phyloP scores from a whole-genome alignment of 2,797 vertebrate genomes.

The Leuciscus waleckii region DNA sequence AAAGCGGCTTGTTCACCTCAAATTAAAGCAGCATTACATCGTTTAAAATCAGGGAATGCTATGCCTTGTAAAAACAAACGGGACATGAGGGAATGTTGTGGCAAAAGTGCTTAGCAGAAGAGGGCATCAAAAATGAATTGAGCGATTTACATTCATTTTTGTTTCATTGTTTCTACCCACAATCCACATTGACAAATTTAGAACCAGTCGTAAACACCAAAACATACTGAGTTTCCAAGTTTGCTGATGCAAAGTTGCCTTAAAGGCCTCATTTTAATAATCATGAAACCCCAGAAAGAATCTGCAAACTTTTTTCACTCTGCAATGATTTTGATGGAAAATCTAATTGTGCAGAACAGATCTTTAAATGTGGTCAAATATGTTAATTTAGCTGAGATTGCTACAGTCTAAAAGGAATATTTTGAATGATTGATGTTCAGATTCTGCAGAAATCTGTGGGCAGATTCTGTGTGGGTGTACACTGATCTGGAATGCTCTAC shows the following conservation, averaged over 20 bases:
- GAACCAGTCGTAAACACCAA: constrained; percentile 38
- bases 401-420: background rate
- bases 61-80: constrained; percentile 61
- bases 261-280: background rate
- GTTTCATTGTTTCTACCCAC: constrained; percentile 44
- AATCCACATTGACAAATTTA: constrained; percentile 44
- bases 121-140: constrained; percentile 62
- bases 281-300: background rate
- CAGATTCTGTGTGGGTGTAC: background rate
- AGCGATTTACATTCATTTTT: constrained; percentile 1
- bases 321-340: background rate
- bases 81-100: constrained; percentile 58
- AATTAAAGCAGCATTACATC: constrained; percentile 67
- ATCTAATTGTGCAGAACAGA: background rate
- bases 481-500: background rate
- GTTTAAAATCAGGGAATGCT: constrained; percentile 67
- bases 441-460: constrained; percentile 6
- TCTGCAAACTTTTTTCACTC: background rate
- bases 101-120: constrained; percentile 25
- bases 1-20: constrained; percentile 62
- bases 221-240: constrained; percentile 1
- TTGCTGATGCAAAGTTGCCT: background rate
- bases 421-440: background rate
- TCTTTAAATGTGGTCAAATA: background rate
- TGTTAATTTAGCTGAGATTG: background rate